Evolutionary conservation across 2,113 vertebrate species (phyloP).

Genomic region (Cepphus grylle): DNA sequence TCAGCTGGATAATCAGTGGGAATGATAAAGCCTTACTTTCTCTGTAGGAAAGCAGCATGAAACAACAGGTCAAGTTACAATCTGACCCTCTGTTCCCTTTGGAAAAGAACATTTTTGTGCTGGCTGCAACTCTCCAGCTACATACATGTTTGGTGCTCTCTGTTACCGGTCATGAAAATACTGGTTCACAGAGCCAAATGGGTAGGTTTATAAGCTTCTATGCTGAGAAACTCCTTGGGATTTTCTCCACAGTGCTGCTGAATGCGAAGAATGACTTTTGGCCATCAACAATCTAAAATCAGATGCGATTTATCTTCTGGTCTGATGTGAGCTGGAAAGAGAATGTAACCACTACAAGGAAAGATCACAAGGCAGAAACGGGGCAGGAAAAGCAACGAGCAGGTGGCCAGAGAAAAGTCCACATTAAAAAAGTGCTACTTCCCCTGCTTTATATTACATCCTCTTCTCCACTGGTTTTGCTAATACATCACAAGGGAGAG

Average conservation of each 20-base stretch:
- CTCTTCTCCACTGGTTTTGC: background rate
- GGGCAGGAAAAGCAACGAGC: background rate
- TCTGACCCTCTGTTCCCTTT: constrained; percentile 50
- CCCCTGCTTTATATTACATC: background rate
- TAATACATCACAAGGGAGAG: background rate
- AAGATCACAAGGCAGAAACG: background rate
- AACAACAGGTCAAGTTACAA: constrained; percentile 19
- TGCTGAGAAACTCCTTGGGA: background rate
- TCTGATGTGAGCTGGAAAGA: background rate
- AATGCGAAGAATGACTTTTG: background rate
- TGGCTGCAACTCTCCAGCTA: background rate
- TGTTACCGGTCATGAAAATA: background rate
- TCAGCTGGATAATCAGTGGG: constrained; percentile 37
- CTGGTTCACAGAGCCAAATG: background rate
- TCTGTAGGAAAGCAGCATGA: constrained; percentile 28
- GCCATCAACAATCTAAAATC: background rate
- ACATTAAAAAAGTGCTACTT: background rate
- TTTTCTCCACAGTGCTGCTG: background rate
- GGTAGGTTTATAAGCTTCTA: background rate
- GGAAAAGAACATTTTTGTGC: constrained; percentile 7
- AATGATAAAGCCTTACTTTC: constrained; percentile 14
- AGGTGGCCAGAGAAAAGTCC: background rate
- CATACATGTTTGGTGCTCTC: background rate
- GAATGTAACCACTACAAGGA: background rate
- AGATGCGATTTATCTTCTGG: background rate